phyloP scores from a whole-genome alignment of 2,888 invertebrate species.

The Girardia tigrina region DNA sequence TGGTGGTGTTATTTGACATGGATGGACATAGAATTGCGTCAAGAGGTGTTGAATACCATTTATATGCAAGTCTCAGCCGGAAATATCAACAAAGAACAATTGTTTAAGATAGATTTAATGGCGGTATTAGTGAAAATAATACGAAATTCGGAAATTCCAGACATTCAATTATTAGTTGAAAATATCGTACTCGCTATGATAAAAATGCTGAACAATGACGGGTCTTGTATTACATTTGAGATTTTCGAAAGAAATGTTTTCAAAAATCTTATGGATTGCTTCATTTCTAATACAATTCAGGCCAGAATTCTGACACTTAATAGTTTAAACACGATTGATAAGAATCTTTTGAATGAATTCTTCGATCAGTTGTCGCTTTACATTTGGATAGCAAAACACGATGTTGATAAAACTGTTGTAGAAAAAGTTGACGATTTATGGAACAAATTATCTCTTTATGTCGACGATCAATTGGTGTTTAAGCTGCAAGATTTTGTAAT shows the following conservation, averaged over 20 bases:
- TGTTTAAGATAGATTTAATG: background rate
- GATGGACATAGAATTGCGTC: background rate
- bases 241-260: background rate
- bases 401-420: background rate
- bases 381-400: background rate
- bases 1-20: background rate
- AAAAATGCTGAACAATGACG: background rate
- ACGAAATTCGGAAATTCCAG: background rate
- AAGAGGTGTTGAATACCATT: background rate
- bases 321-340: background rate
- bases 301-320: background rate
- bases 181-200: background rate
- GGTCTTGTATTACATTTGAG: background rate
- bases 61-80: background rate
- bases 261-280: background rate
- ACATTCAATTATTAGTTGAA: background rate
- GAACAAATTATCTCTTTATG: background rate
- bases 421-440: background rate
- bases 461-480: background rate
- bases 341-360: background rate
- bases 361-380: background rate
- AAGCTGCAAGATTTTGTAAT: constrained; percentile 1
- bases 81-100: background rate
- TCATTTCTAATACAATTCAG: background rate
- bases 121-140: background rate